A percentile compares a stretch with the other conserved stretches of the same genome.
phyloP scores from a whole-genome alignment of 2,113 vertebrate genomes.

The Gracilinanus agilis region DNA sequence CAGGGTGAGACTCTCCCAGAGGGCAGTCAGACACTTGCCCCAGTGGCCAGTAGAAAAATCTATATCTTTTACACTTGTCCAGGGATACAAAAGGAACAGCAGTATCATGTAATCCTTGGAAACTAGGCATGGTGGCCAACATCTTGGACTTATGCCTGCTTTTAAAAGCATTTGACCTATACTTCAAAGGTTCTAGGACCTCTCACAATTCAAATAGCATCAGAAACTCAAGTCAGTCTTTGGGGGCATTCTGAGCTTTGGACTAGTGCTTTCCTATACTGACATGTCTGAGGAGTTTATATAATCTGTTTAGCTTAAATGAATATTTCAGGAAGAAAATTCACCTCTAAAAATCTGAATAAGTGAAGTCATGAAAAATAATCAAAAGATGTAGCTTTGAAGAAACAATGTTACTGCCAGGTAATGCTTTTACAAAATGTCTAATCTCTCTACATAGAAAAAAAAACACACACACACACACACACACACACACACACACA shows the following conservation, averaged over 20 bases:
- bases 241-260: constrained; percentile 28
- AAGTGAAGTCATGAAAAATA: constrained; percentile 1
- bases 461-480: neutral
- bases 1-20: neutral
- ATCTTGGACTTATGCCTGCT: neutral
- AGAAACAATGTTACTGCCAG: neutral
- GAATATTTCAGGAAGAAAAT: constrained; percentile 35
- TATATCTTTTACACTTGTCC: neutral
- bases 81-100: neutral
- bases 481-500: neutral
- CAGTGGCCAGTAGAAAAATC: neutral
- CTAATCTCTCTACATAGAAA: constrained; percentile 39
- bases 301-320: constrained; percentile 28
- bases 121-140: neutral
- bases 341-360: constrained; percentile 52
- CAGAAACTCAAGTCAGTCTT: neutral
- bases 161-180: constrained; percentile 5
- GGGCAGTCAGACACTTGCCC: neutral
- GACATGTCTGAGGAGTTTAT: constrained; percentile 3
- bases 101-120: neutral
- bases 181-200: neutral
- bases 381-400: neutral
- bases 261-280: neutral
- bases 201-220: constrained; percentile 38
- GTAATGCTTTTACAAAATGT: neutral